Conservation (phyloP, 2,797 vertebrate genomes). For the Myotis vivesi region DNA sequence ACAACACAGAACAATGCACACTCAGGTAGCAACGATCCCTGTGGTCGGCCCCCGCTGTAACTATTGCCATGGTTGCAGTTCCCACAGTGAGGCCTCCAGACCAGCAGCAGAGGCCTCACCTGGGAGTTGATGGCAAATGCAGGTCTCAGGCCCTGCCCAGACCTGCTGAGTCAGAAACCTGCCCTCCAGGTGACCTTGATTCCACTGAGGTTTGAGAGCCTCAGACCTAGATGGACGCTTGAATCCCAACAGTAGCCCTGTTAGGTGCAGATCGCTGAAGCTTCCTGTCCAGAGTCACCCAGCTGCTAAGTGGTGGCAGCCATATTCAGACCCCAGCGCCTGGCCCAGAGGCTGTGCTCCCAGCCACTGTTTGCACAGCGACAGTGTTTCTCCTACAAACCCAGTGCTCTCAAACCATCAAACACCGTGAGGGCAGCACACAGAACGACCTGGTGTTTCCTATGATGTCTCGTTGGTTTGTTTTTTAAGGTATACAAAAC, state of each 20-base stretch:
- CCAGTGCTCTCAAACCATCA: too few relatives aligned
- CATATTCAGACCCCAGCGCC: rapidly evolving
- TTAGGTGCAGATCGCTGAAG: not conserved
- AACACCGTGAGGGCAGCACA: not conserved
- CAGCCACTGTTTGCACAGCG: rapidly evolving
- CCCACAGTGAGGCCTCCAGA: not conserved
- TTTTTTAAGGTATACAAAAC: not conserved
- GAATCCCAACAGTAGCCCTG: not conserved
- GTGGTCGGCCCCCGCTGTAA: too few relatives aligned
- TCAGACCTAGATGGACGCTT: too few relatives aligned
- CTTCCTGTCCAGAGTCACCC: not conserved
- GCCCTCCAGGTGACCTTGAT: not conserved
- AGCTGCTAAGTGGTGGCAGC: not conserved
- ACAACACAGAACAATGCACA: too few relatives aligned
- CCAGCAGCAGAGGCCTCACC: rapidly evolving
- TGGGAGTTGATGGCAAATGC: not conserved
- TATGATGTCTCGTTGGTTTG: not conserved
- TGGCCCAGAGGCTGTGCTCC: not conserved
- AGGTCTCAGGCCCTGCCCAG: not conserved
- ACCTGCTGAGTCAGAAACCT: not conserved
- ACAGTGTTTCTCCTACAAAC: not conserved
- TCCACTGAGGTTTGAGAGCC: not conserved
- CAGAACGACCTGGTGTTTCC: not conserved
- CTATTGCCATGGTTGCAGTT: not conserved
- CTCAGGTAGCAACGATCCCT: too few relatives aligned